Conservation (phyloP, 2,113 vertebrate genomes). For the Fulmarus glacialis region DNA sequence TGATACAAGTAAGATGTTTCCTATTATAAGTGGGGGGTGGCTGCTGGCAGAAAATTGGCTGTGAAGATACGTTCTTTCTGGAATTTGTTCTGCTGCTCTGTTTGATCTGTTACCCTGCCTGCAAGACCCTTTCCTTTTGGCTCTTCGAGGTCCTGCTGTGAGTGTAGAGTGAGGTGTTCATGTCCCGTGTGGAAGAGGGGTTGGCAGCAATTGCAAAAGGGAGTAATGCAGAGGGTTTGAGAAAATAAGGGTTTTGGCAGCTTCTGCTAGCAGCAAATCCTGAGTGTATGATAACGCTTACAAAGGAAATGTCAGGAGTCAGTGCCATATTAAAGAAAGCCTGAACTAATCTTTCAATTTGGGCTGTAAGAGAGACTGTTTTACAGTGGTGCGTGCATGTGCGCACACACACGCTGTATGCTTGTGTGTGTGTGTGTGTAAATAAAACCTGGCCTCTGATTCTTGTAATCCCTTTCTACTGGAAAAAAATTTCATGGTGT, state of each 20-base stretch:
- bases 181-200: background rate
- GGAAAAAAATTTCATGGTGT: background rate
- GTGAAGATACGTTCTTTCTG: background rate
- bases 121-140: background rate
- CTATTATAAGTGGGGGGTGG: background rate
- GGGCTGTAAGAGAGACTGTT: background rate
- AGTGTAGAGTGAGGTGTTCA: background rate
- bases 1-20: background rate
- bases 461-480: background rate
- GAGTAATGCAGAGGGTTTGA: background rate
- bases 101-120: background rate
- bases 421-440: background rate
- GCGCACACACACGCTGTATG: accelerated
- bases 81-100: background rate
- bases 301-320: background rate
- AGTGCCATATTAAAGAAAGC: background rate
- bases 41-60: background rate
- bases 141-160: background rate
- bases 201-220: background rate
- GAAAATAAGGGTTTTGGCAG: background rate
- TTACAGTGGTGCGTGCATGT: background rate
- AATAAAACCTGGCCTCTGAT: background rate
- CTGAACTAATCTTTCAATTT: conserved; percentile 14
- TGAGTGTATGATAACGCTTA: background rate
- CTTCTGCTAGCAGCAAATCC: background rate